Percentiles rank a stretch among this genome's conserved stretches.
Evolutionary conservation across 2,888 invertebrate genomes (phyloP).

Genomic region (Athalia cordata): DNA sequence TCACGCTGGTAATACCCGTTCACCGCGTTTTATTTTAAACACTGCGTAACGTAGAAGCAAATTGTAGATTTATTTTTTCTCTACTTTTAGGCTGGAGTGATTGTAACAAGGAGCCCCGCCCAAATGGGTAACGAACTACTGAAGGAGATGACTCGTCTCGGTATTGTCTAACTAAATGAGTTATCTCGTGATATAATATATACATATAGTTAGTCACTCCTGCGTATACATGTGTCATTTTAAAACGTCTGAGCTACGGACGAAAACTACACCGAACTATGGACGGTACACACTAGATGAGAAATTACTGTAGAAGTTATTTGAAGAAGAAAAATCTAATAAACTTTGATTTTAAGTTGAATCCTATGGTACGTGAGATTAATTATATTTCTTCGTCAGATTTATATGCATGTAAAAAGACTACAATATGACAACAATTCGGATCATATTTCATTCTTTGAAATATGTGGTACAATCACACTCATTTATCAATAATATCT

Average conservation of each 20-base stretch:
- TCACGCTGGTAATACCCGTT: background rate
- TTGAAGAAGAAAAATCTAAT: constrained; percentile 39
- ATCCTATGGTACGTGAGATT: constrained; percentile 26
- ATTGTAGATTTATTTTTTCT: background rate
- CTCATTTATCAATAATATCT: background rate
- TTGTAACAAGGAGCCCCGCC: constrained; percentile 96
- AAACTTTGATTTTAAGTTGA: constrained; percentile 28
- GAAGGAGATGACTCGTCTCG: constrained; percentile 92
- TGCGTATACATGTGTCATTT: constrained; percentile 37
- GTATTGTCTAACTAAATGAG: constrained; percentile 68
- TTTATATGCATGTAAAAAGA: background rate
- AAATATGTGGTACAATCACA: background rate
- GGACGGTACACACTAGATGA: constrained; percentile 26
- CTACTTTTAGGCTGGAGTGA: constrained; percentile 84
- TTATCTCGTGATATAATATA: constrained; percentile 19
- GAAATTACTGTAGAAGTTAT: constrained; percentile 38
- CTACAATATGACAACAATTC: background rate
- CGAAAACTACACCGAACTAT: constrained; percentile 28
- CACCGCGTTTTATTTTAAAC: background rate
- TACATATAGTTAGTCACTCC: constrained; percentile 38
- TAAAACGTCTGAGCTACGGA: constrained; percentile 36
- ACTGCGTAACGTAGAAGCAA: background rate
- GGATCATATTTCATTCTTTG: background rate
- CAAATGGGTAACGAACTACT: constrained; percentile 94
- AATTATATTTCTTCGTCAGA: constrained; percentile 16